Conservation (phyloP, 2,797 vertebrate species). For the Eidolon dupreanum region DNA sequence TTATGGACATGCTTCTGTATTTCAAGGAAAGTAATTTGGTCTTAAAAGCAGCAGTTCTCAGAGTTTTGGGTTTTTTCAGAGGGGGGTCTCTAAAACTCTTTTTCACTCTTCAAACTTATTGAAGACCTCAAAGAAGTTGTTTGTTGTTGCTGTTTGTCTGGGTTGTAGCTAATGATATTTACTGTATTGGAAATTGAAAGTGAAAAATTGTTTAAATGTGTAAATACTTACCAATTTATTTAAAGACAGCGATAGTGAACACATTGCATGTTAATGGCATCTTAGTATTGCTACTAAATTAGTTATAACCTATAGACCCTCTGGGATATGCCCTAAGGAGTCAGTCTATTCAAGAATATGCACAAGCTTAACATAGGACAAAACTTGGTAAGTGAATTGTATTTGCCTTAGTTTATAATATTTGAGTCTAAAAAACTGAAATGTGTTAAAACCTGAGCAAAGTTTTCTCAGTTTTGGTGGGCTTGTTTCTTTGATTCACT, state of each 20-base stretch:
- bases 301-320: not conserved
- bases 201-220: not conserved
- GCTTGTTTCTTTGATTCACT: not conserved
- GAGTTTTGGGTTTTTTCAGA: not conserved
- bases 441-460: slow-evolving; percentile 31
- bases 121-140: not conserved
- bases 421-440: slow-evolving; percentile 26
- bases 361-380: not conserved
- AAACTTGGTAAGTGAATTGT: not conserved
- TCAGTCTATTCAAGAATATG: not conserved
- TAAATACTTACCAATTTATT: not conserved
- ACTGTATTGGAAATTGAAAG: not conserved
- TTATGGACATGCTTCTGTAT: not conserved
- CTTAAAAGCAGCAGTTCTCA: not conserved
- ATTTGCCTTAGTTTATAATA: slow-evolving; percentile 6
- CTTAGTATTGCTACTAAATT: not conserved
- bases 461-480: not conserved
- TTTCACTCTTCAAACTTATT: not conserved
- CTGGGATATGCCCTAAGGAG: not conserved
- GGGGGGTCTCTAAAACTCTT: not conserved
- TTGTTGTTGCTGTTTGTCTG: not conserved
- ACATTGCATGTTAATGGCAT: not conserved
- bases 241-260: not conserved
- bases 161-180: not conserved
- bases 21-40: not conserved